Conservation (phyloP, 2,113 vertebrate genomes). For the Polyodon spathula region DNA sequence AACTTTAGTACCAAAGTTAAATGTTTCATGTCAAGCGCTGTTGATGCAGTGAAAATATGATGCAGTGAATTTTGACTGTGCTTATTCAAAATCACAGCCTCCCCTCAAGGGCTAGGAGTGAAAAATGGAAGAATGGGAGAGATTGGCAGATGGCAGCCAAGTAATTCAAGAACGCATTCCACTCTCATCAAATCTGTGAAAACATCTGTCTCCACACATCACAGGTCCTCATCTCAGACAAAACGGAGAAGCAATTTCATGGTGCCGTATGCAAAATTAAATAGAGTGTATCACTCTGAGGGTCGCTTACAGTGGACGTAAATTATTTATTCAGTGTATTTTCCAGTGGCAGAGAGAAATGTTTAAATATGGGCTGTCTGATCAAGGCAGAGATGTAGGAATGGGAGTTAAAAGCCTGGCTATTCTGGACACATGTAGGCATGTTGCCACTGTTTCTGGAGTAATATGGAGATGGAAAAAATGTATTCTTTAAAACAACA, state of each 20-base stretch:
- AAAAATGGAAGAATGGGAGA: background rate
- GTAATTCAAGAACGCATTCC: constrained; percentile 13
- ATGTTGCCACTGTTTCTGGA: background rate
- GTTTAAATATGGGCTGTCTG: constrained; percentile 1
- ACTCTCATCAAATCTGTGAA: constrained; percentile 6
- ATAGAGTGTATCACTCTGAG: background rate
- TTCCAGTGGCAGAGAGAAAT: background rate
- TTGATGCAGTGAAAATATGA: background rate
- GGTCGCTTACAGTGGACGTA: constrained; percentile 4
- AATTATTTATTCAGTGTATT: background rate
- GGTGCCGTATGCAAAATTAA: background rate
- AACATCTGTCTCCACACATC: constrained; percentile 13
- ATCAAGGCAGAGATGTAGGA: background rate
- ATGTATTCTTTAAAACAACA: background rate
- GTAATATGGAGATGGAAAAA: background rate
- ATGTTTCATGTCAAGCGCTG: constrained; percentile 2
- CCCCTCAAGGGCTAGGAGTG: background rate
- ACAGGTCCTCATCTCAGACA: background rate
- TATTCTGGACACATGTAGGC: background rate
- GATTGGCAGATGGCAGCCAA: constrained; percentile 13
- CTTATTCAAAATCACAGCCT: background rate
- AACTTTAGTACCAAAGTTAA: too few species aligned
- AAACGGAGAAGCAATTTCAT: constrained; percentile 13
- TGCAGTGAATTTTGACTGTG: constrained; percentile 3
- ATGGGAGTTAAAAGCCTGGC: background rate